A percentile compares a stretch with the other conserved stretches of the same genome.
Conservation (phyloP, 2,888 invertebrate species). For the Melipona beecheii region DNA sequence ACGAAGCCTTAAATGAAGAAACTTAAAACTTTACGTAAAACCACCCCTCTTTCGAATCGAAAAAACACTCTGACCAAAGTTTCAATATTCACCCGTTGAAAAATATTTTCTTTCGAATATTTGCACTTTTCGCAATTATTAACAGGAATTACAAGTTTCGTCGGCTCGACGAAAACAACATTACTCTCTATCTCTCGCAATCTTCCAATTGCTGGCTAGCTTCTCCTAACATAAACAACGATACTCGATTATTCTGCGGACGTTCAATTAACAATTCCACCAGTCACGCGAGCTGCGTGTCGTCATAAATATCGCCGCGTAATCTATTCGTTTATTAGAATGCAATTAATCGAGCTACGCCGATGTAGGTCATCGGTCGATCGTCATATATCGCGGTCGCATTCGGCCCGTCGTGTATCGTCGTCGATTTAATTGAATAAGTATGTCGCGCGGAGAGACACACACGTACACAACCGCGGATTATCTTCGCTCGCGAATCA, state of each 20-base stretch:
- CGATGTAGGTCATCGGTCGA: constrained; percentile 43
- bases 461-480: constrained; percentile 27
- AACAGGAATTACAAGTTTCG: too few species aligned
- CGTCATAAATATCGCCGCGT: constrained; percentile 34
- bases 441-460: constrained; percentile 28
- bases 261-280: constrained; percentile 28
- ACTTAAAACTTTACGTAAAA: too few species aligned
- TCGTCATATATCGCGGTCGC: constrained; percentile 5
- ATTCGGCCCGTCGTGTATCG: constrained; percentile 17
- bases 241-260: neutral
- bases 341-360: constrained; percentile 38
- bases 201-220: neutral
- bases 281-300: constrained; percentile 14
- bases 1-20: too few species aligned
- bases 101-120: too few species aligned
- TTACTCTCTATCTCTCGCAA: neutral
- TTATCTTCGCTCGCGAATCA: constrained; percentile 57
- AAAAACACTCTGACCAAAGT: too few species aligned
- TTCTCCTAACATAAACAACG: neutral
- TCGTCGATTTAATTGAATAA: constrained; percentile 58
- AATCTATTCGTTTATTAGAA: constrained; percentile 40
- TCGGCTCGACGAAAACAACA: too few species aligned
- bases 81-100: too few species aligned
- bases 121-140: too few species aligned
- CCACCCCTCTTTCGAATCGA: too few species aligned